A percentile compares a stretch with the other conserved stretches of the same genome.
Evolutionary conservation across 2,797 vertebrate species (phyloP).

Genomic region (Enteromius viviparus): DNA sequence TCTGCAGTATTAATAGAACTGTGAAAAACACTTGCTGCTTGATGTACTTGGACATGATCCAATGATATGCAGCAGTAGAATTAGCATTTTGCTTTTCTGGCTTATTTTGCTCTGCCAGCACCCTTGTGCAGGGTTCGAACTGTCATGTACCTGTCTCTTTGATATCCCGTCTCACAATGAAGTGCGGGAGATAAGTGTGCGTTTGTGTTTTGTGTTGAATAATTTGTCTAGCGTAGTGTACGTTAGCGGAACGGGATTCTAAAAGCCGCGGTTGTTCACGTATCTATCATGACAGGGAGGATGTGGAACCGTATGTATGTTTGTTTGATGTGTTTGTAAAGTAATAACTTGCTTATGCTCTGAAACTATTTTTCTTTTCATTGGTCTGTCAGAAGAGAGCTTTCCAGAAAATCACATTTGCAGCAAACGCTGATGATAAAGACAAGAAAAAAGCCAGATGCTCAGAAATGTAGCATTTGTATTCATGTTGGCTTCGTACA

Average conservation of each 20-base stretch:
- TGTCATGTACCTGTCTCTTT: slow-evolving; percentile 52
- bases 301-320: slow-evolving; percentile 29
- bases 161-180: slow-evolving; percentile 24
- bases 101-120: slow-evolving; percentile 51
- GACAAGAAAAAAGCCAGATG: not conserved
- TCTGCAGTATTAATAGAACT: slow-evolving; percentile 38
- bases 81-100: slow-evolving; percentile 61
- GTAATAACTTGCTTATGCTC: not conserved
- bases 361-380: not conserved
- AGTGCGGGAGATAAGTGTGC: slow-evolving; percentile 40
- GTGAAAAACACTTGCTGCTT: slow-evolving; percentile 34
- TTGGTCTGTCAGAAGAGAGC: not conserved
- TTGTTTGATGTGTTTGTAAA: slow-evolving; percentile 20
- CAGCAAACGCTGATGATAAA: not conserved
- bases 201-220: slow-evolving; percentile 37
- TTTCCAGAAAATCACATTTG: not conserved
- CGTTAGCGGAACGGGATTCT: not conserved
- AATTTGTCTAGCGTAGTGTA: slow-evolving; percentile 24
- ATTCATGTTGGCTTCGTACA: not conserved
- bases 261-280: not conserved
- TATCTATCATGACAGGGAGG: slow-evolving; percentile 21
- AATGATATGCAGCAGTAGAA: slow-evolving; percentile 53
- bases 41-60: slow-evolving; percentile 53
- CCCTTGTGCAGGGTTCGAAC: slow-evolving; percentile 42
- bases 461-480: not conserved